Conservation (phyloP, 2,113 vertebrate genomes). For the Ophiodon elongatus region DNA sequence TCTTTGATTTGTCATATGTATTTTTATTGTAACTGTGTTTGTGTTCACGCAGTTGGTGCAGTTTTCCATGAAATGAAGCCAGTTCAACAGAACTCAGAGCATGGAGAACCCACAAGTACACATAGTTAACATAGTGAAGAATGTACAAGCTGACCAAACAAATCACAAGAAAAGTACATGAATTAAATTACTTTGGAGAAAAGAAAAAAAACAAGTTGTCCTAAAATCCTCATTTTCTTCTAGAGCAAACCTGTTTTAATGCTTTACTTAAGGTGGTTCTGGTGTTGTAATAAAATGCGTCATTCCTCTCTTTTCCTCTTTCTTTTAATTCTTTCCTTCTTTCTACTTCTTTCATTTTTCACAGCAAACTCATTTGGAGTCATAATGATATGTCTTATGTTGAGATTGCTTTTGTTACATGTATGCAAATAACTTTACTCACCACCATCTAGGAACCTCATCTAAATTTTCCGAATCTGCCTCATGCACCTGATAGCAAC, state of each 20-base stretch:
- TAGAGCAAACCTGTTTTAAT: neutral
- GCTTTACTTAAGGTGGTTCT: neutral
- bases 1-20: neutral
- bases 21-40: neutral
- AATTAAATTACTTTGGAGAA: neutral
- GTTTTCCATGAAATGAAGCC: neutral
- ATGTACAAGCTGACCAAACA: neutral
- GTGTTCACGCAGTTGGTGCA: neutral
- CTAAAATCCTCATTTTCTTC: neutral
- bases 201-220: neutral
- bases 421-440: constrained; percentile 6
- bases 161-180: neutral
- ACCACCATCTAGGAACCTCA: constrained; percentile 48
- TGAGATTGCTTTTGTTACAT: constrained; percentile 3
- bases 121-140: neutral
- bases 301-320: neutral
- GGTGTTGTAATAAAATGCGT: neutral
- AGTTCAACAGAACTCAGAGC: neutral
- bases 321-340: neutral
- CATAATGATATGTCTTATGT: neutral
- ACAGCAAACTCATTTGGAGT: neutral
- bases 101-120: neutral
- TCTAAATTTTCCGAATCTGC: constrained; percentile 7
- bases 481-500: constrained; percentile 41
- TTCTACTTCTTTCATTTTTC: neutral